Conservation (phyloP, 2,113 vertebrate genomes). For the Mohoua ochrocephala region DNA sequence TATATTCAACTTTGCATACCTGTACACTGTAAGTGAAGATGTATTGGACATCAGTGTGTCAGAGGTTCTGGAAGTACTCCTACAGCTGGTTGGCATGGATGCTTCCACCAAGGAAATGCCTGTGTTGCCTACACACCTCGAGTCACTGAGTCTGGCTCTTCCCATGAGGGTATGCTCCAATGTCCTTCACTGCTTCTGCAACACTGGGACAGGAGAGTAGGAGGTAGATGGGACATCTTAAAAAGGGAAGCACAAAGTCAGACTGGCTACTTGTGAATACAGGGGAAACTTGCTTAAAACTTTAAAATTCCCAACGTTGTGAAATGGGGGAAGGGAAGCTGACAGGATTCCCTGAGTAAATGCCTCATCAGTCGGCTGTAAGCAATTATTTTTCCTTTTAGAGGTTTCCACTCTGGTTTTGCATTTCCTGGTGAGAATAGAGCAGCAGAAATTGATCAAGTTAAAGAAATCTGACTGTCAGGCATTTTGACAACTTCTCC, state of each 20-base stretch:
- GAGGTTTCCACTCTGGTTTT: not conserved
- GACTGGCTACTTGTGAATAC: not conserved
- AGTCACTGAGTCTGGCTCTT: not conserved
- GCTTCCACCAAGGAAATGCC: rapidly evolving
- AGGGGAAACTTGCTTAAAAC: not conserved
- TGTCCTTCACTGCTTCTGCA: not conserved
- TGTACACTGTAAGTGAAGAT: not conserved
- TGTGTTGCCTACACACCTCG: rapidly evolving
- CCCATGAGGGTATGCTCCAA: rapidly evolving
- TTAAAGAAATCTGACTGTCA: not conserved
- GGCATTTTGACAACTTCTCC: not conserved
- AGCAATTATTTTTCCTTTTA: not conserved
- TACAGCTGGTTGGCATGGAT: not conserved
- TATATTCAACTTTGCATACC: not conserved
- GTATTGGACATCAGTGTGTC: not conserved
- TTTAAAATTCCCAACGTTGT: not conserved
- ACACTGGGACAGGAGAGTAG: not conserved
- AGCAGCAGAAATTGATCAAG: not conserved
- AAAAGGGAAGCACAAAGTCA: not conserved
- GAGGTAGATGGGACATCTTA: not conserved
- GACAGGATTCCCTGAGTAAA: not conserved
- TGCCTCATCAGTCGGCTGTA: not conserved
- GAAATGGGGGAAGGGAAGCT: not conserved
- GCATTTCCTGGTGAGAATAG: not conserved
- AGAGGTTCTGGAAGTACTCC: not conserved